Evolutionary conservation across 2,888 invertebrate species (phyloP), one percentile per base, ranked within the genome.

Genomic region (Caenorhabditis virilis): DNA sequence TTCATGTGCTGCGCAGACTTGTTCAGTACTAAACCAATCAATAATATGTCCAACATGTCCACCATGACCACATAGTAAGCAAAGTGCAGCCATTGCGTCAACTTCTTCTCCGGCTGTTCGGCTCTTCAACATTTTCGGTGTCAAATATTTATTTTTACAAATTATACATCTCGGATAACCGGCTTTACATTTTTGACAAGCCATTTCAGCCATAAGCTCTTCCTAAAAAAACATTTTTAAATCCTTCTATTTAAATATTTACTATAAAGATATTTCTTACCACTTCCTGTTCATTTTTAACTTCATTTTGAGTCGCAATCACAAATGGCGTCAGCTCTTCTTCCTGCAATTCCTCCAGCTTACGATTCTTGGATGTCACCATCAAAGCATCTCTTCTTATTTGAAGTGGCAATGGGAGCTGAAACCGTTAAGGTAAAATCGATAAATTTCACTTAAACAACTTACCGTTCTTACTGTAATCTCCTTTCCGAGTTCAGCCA

Each of bases 31-130:
- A n/a, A 65, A 65, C 65, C 65, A 65, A 15, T 46, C 30, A 2
- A 49, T 46, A 15, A 65, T n/a, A 35, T 65, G 65, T 18, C 43
- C 23, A 1, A 56, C 26, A 16, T 65, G 65, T 1, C 65, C 65
- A 15, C 65, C 65, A 20, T 65, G 65, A 18, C 60, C 60, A 45
- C 65, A 65, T 26, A 18, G 38, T 27, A n/a, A 22, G 49, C 64
- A 51, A 9, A 59, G 51, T 55, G 43, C 64, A 64, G 16, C 58
- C 33, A 20, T 25, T 43, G 9, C 46, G 30, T 50, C 38, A n/a
- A 47, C 36, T 16, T 46, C 51, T n/a, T 64, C 50, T 46, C 49
- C 45, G 16, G 50, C 51, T 22, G 50, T 54, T 25, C 55, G 51
- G 23, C 15, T 15, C 4, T 4, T 2, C 13, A 15, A 22, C 23